Percentiles rank a stretch among this genome's conserved stretches.
phyloP scores from a whole-genome alignment of 2,113 vertebrate genomes.

The Limnothrissa miodon region DNA sequence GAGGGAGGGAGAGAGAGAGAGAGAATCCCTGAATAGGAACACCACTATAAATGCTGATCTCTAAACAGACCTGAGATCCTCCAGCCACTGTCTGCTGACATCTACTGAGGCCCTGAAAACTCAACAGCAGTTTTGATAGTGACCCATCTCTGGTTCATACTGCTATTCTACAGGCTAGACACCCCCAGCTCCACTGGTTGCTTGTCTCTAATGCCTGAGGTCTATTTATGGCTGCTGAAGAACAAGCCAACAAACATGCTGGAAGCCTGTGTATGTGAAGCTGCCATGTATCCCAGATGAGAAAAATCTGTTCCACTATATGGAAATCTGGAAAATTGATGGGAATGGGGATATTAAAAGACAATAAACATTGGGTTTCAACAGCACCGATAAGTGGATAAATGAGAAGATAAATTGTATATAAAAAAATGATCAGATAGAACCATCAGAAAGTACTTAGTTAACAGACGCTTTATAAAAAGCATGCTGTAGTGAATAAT shows the following conservation, averaged over 20 bases:
- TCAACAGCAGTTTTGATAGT: background rate
- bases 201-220: too few relatives aligned
- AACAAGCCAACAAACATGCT: background rate
- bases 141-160: background rate
- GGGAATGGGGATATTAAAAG: background rate
- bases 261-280: background rate
- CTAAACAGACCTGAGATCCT: too few relatives aligned
- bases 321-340: background rate
- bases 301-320: conserved; percentile 5
- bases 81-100: too few relatives aligned
- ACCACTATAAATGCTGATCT: too few relatives aligned
- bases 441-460: background rate
- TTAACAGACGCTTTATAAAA: background rate
- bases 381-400: background rate
- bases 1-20: background rate
- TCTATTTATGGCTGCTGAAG: background rate
- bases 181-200: too few relatives aligned
- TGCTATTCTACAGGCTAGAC: too few relatives aligned
- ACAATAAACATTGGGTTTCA: background rate
- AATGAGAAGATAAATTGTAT: background rate
- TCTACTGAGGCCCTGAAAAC: background rate
- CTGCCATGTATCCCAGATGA: background rate
- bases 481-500: conserved; percentile 2
- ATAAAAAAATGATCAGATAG: background rate
- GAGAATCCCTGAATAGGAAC: background rate